These are phyloP conservation scores for Rotaria magnacalcarata DNA, from an alignment of 2,888 invertebrate genomes.

Conservation along the genomic window DNA sequence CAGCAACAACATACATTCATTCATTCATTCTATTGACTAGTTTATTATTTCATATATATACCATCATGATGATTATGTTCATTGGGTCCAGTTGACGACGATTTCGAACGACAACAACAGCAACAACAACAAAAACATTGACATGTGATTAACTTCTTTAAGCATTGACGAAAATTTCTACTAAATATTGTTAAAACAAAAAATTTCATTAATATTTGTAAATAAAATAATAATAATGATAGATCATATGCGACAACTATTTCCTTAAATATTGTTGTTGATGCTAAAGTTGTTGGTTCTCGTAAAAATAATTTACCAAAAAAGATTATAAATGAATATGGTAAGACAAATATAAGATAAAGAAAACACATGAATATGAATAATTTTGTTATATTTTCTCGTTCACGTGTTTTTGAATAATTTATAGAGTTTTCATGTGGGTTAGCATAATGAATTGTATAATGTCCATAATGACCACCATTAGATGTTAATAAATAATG, in stretches of 20 bases:
- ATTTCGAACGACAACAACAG: neutral
- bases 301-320: constrained; percentile 27
- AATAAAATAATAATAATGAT: constrained; percentile 11
- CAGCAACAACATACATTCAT: neutral
- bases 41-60: neutral
- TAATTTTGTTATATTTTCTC: constrained; percentile 11
- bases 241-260: neutral
- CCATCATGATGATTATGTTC: neutral
- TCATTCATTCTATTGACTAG: constrained; percentile 1
- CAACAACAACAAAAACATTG: constrained; percentile 1
- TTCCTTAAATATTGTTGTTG: neutral
- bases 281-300: neutral
- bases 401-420: constrained; percentile 12
- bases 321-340: constrained; percentile 26
- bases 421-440: neutral
- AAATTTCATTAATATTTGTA: constrained; percentile 30
- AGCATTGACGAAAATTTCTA: constrained; percentile 33
- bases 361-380: constrained; percentile 29
- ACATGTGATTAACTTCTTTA: neutral
- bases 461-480: neutral
- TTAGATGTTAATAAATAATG: constrained; percentile 32
- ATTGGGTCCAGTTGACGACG: neutral
- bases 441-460: constrained; percentile 27
- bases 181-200: constrained; percentile 32
- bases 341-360: neutral